Conservation (phyloP, 2,888 invertebrate species). For the Punctoribates punctum region DNA sequence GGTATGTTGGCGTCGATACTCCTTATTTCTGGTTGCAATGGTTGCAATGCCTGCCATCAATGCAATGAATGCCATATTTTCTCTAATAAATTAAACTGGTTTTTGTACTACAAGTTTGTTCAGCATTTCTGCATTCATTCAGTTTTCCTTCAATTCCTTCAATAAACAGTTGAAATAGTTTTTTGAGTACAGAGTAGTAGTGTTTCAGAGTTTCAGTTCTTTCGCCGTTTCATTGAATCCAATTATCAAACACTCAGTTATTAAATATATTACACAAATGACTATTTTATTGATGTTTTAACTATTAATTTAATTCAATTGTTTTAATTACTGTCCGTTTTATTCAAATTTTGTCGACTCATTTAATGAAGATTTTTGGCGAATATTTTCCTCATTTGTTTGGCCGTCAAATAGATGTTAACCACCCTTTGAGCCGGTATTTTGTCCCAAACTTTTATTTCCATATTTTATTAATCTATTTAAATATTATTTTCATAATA, state of each 20-base stretch:
- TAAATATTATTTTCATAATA: neutral
- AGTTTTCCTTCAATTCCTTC: constrained; percentile 32
- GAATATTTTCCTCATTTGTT: too few relatives aligned
- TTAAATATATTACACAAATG: neutral
- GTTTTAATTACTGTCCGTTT: too few relatives aligned
- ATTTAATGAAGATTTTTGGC: too few relatives aligned
- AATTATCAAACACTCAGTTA: constrained; percentile 6
- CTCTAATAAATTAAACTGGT: constrained; percentile 36
- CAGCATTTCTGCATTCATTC: constrained; percentile 35
- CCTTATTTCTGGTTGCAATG: neutral
- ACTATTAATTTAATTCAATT: too few relatives aligned
- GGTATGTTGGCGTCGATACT: constrained; percentile 2
- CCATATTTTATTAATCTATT: neutral
- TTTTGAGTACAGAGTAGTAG: constrained; percentile 23
- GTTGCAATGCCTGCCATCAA: neutral
- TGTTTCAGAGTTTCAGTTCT: neutral
- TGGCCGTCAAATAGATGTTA: too few relatives aligned
- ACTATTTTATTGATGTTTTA: neutral
- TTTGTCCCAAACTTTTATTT: too few relatives aligned
- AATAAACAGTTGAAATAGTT: constrained; percentile 33
- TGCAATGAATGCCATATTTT: constrained; percentile 33
- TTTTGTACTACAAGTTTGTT: constrained; percentile 36
- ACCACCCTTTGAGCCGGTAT: too few relatives aligned
- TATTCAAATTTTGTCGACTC: too few relatives aligned
- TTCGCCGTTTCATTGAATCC: neutral